Evolutionary conservation across 2,113 vertebrate species (phyloP).

Genomic region (Guaruba guarouba): DNA sequence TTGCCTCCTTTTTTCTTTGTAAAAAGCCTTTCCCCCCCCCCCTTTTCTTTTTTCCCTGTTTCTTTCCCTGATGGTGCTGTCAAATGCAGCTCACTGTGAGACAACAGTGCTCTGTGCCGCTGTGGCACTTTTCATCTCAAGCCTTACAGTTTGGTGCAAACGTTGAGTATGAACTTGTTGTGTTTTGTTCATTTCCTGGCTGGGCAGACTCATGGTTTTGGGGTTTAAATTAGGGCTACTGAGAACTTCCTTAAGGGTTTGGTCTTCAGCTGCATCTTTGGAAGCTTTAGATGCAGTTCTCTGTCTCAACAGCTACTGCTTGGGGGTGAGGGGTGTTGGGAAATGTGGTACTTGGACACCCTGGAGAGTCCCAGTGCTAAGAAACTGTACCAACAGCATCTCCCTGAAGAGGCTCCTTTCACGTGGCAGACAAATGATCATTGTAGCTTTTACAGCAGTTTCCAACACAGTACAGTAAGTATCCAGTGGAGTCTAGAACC

Average conservation of each 20-base stretch:
- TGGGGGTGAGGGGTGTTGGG: not conserved
- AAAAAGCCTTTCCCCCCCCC: not conserved
- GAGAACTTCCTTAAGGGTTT: not conserved
- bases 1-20: not conserved
- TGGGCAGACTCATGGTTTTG: not conserved
- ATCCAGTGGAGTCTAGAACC: not conserved
- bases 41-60: not conserved
- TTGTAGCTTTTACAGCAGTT: not conserved
- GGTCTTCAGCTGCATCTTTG: not conserved
- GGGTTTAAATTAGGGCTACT: not conserved
- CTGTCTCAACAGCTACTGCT: not conserved
- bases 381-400: not conserved
- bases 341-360: not conserved
- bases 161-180: not conserved
- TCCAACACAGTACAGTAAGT: not conserved
- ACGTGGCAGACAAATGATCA: not conserved
- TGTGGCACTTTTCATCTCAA: not conserved
- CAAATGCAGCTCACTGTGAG: not conserved
- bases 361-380: not conserved
- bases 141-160: not conserved
- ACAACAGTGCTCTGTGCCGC: not conserved
- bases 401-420: not conserved
- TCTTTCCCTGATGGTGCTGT: not conserved
- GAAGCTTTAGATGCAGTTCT: not conserved
- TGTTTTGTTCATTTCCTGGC: not conserved